A percentile compares a stretch with the other conserved stretches of the same genome.
Evolutionary conservation across 2,888 invertebrate genomes (phyloP).

Genomic region (Cyclophora albipunctata): DNA sequence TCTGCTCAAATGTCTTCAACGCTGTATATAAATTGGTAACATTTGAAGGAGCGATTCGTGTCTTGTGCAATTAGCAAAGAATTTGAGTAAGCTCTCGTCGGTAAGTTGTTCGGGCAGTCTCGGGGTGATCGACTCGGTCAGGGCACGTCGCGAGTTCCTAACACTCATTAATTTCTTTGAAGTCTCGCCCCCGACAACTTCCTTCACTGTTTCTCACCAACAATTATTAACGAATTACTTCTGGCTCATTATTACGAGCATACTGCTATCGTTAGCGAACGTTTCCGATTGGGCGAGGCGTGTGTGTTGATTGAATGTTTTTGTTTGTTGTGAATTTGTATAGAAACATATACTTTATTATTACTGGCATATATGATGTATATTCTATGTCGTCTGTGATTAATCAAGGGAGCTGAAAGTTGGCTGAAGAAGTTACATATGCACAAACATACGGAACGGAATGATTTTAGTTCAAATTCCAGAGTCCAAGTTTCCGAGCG

Average conservation of each 20-base stretch:
- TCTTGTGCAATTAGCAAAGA: constrained; percentile 57
- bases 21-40: constrained; percentile 43
- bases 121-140: constrained; percentile 69
- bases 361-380: no score
- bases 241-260: constrained; percentile 55
- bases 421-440: not conserved
- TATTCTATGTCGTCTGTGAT: no score
- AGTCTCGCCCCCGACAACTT: constrained; percentile 62
- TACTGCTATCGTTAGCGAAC: constrained; percentile 34
- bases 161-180: constrained; percentile 74
- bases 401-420: no score
- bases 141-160: constrained; percentile 69
- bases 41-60: constrained; percentile 38
- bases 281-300: constrained; percentile 40
- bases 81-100: constrained; percentile 53
- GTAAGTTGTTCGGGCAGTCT: constrained; percentile 69
- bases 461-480: not conserved
- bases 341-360: not conserved
- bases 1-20: constrained; percentile 32
- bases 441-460: not conserved
- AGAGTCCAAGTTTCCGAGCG: constrained; percentile 30
- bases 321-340: constrained; percentile 26
- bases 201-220: constrained; percentile 52
- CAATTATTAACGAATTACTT: constrained; percentile 68
- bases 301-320: constrained; percentile 40